Evolutionary conservation across 2,113 vertebrate species (phyloP), one percentile per base, ranked within the genome.

Genomic region (Physeter macrocephalus): DNA sequence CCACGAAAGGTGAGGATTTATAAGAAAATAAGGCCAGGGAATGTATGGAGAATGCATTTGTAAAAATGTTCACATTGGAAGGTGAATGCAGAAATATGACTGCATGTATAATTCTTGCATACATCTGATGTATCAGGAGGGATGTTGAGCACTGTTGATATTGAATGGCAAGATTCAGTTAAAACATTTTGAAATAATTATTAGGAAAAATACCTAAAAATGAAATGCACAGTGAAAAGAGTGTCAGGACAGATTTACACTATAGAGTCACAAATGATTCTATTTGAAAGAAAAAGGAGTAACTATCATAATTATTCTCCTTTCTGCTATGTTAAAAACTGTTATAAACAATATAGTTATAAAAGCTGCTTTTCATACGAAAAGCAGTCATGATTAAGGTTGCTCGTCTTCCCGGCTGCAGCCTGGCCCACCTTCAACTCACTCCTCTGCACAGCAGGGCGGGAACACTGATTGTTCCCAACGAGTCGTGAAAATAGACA

Each of bases 151-250:
- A 43, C n/a, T 34, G 34, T 18, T 93, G 13, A 7, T 95, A 82
- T 25, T 80, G 62, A 75, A 88, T 29, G 43, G 14, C 11, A 95
- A 83, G 8, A 52, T 64, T 94, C 13, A 66, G 3, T 46, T 87
- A 71, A 92, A 94, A 18, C 2, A 52, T 59, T 96, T 88, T 81
- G 36, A 94, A 43, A 77, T 94, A 93, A 72, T 83, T 86, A 57
- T 94, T 54, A 64, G 41, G 85, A 91, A 85, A 61, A 49, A 11
- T 15, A 46, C 4, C 18, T 74, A 36, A 94, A 77, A 81, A n/a
- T 95, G 18, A 77, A 72, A 82, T 74, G 3, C 23, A 34, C 75
- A 69, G 0, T 36, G 6, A 82, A 8, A 82, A 52, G 6, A 34
- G 0, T 54, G 18, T 77, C 72, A 81, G 5, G 29, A 25, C 18